A percentile compares a stretch with the other conserved stretches of the same genome.
These are phyloP conservation scores for Habropoda laboriosa DNA, from an alignment of 1,140 invertebrate species.

Conservation along the genomic window DNA sequence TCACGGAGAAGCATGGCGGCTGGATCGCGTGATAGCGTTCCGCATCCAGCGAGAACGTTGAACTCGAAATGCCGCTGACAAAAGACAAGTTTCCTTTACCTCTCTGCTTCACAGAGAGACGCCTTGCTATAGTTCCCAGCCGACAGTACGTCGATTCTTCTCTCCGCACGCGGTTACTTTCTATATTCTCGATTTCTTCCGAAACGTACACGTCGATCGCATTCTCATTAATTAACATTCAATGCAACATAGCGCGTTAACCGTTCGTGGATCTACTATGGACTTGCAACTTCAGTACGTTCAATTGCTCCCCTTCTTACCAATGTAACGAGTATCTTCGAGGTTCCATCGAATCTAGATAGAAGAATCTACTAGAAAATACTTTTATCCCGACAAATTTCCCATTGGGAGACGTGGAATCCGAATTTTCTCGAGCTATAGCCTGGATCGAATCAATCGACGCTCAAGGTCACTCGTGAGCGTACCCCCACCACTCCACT, in stretches of 20 bases:
- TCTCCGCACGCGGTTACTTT: background rate
- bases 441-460: background rate
- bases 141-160: constrained; percentile 19
- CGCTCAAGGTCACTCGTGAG: too few species aligned
- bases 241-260: background rate
- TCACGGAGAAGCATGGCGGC: constrained; percentile 19
- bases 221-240: constrained; percentile 40
- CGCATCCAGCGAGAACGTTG: constrained; percentile 75
- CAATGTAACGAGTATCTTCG: too few species aligned
- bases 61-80: constrained; percentile 79
- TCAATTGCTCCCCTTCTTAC: too few species aligned
- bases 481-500: too few species aligned
- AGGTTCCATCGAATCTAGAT: too few species aligned
- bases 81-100: constrained; percentile 62
- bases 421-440: background rate
- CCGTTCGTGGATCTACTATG: too few species aligned
- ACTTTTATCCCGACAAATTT: too few species aligned
- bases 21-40: constrained; percentile 34
- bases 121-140: constrained; percentile 10
- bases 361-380: too few species aligned
- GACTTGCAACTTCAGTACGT: too few species aligned
- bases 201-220: constrained; percentile 30
- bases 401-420: too few species aligned
- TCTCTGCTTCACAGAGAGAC: constrained; percentile 5
- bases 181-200: constrained; percentile 54